These are phyloP conservation scores for Lepus europaeus DNA, from an alignment of 2,113 vertebrate species.

Conservation along the genomic window DNA sequence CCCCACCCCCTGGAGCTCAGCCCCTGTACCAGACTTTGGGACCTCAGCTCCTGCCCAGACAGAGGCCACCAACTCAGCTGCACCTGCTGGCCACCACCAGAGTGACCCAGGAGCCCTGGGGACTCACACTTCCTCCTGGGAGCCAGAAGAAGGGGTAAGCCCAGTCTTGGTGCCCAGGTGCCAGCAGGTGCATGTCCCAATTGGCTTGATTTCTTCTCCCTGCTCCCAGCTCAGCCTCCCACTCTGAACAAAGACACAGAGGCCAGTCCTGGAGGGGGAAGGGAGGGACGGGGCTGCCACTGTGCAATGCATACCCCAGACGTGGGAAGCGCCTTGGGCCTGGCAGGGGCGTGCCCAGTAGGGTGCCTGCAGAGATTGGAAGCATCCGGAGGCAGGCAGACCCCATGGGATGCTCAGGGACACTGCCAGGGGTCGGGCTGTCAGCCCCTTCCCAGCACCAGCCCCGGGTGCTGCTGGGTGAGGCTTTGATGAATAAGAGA, in stretches of 20 bases:
- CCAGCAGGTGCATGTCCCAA: background rate
- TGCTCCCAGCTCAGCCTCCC: background rate
- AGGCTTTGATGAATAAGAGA: conserved; percentile 75
- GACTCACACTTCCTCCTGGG: background rate
- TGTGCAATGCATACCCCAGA: background rate
- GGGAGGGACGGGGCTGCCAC: too few relatives aligned
- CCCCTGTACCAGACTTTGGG: background rate
- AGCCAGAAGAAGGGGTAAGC: background rate
- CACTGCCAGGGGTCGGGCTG: background rate
- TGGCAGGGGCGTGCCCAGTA: background rate
- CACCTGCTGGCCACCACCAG: background rate
- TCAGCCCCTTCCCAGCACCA: background rate
- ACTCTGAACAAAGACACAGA: background rate
- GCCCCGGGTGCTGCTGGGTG: background rate
- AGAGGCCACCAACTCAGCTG: background rate
- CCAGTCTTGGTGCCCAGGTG: background rate
- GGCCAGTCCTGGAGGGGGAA: background rate
- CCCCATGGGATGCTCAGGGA: background rate
- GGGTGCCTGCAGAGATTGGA: background rate
- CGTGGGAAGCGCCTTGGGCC: background rate
- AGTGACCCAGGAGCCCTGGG: background rate
- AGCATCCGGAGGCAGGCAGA: background rate
- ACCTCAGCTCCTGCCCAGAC: too few relatives aligned
- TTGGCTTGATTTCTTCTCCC: background rate
- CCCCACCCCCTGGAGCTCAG: background rate